These are phyloP conservation scores for Elgonia sp. DNA, from an alignment of 2,888 invertebrate species.

Conservation along the genomic window DNA sequence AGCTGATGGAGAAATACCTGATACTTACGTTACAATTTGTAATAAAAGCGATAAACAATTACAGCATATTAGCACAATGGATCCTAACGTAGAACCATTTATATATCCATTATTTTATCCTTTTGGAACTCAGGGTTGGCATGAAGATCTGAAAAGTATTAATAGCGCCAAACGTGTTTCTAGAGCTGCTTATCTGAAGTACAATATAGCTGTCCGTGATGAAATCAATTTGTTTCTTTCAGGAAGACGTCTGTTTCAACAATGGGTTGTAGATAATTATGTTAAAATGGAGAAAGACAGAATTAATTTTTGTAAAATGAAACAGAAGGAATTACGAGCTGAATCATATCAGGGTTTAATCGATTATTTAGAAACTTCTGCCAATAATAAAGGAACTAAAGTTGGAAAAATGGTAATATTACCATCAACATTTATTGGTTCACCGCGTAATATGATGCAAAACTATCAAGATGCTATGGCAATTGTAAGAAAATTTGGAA, in stretches of 20 bases:
- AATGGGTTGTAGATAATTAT: neutral
- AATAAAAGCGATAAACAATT: conserved; percentile 19
- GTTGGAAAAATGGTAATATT: conserved; percentile 6
- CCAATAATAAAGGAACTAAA: neutral
- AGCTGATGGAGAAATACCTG: conserved; percentile 12
- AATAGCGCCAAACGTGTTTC: neutral
- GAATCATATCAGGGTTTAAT: conserved; percentile 12
- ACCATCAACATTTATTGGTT: conserved; percentile 3
- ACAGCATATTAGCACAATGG: neutral
- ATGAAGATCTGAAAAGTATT: neutral
- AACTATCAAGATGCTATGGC: conserved; percentile 1
- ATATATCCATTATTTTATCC: neutral
- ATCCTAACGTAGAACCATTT: too few species aligned
- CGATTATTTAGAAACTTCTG: neutral
- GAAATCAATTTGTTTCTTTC: neutral
- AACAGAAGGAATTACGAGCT: neutral
- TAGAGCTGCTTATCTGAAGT: neutral
- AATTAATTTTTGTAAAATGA: conserved; percentile 4
- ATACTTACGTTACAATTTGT: conserved; percentile 19
- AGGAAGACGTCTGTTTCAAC: neutral
- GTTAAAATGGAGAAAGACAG: neutral
- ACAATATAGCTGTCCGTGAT: neutral
- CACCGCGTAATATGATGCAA: conserved; percentile 8
- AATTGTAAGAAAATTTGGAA: conserved; percentile 9
- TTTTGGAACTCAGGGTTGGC: conserved; percentile 12